Conservation (phyloP, 2,797 vertebrate species). For the Odontamblyopus rebecca region DNA sequence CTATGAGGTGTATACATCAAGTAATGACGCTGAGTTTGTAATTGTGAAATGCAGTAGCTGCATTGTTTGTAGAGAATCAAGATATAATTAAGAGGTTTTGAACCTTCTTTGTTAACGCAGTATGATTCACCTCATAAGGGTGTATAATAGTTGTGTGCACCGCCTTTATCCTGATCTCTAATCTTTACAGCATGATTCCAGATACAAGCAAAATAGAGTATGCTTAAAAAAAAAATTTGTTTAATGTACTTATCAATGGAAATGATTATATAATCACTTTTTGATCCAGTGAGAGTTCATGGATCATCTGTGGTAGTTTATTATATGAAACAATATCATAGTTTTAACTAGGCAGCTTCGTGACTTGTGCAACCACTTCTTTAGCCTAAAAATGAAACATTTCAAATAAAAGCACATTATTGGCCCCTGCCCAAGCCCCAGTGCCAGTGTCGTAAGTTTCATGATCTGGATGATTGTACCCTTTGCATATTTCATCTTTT, state of each 20-base stretch:
- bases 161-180: neutral
- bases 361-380: neutral
- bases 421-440: neutral
- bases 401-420: neutral
- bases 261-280: neutral
- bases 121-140: neutral
- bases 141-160: neutral
- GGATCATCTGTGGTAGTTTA: neutral
- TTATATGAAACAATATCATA: neutral
- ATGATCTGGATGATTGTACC: too few relatives aligned
- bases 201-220: neutral
- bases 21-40: neutral
- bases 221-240: neutral
- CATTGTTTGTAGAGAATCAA: neutral
- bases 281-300: neutral
- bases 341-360: too few relatives aligned
- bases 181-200: neutral
- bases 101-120: neutral
- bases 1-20: neutral
- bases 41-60: neutral
- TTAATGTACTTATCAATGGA: neutral
- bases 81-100: neutral
- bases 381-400: neutral
- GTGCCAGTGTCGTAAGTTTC: neutral
- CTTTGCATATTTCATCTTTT: too few relatives aligned